phyloP scores from a whole-genome alignment of 2,797 vertebrate genomes.

The Lindbergichthys nudifrons region DNA sequence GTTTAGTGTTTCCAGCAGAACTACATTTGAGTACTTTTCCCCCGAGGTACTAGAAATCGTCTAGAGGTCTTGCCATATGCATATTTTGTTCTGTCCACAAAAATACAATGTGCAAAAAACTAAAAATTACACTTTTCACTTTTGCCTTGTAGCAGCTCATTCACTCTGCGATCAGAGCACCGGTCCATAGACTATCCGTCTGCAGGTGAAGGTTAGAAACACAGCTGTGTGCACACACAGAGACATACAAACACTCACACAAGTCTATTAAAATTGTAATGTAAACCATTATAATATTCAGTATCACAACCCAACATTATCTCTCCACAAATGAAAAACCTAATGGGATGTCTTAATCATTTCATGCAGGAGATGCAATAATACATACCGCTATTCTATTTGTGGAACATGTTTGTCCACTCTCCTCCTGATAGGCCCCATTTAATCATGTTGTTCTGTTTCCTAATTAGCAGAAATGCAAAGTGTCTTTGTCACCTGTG shows the following conservation, averaged over 20 bases:
- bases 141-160: conserved; percentile 27
- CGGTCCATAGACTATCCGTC: conserved; percentile 37
- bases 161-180: conserved; percentile 30
- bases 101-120: conserved; percentile 41
- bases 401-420: conserved; percentile 79
- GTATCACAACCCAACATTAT: conserved; percentile 53
- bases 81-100: conserved; percentile 51
- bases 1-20: conserved; percentile 21
- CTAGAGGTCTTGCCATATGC: conserved; percentile 47
- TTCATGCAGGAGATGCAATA: conserved; percentile 72
- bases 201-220: conserved; percentile 55
- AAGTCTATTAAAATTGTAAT: conserved; percentile 53
- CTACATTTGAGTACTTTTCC: conserved; percentile 27
- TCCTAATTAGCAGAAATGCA: conserved; percentile 88
- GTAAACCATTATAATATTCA: conserved; percentile 56
- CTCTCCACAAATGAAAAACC: conserved; percentile 61
- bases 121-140: conserved; percentile 33
- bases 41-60: conserved; percentile 45
- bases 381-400: conserved; percentile 75
- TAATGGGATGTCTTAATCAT: conserved; percentile 75
- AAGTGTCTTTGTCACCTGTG: conserved; percentile 89
- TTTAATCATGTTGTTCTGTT: conserved; percentile 86
- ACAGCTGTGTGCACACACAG: conserved; percentile 43
- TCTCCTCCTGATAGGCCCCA: conserved; percentile 79
- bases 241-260: conserved; percentile 13